A percentile compares a stretch with the other conserved stretches of the same genome.
These are phyloP conservation scores for Dendrophyllia cribrosa DNA, from an alignment of 64 coral and sea anemone genomes.

Conservation along the genomic window DNA sequence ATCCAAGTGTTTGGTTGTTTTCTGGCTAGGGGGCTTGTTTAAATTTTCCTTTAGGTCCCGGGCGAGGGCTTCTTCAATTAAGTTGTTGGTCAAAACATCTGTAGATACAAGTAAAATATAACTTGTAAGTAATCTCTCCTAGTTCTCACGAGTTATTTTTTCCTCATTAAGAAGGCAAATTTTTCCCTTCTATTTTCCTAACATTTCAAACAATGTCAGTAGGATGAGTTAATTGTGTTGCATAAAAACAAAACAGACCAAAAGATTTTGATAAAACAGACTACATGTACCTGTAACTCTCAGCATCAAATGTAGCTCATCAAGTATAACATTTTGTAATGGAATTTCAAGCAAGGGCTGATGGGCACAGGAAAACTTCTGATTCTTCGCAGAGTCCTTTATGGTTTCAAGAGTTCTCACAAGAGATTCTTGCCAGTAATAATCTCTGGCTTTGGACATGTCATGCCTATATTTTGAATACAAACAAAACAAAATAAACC, in stretches of 20 bases:
- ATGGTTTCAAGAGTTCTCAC: conserved; percentile 2
- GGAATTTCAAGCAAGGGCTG: conserved; percentile 24
- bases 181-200: not conserved
- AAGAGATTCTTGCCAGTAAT: not conserved
- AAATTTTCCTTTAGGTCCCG: conserved; percentile 41
- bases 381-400: not conserved
- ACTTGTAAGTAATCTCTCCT: not conserved
- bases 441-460: not conserved
- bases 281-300: conserved; percentile 28
- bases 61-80: conserved; percentile 7
- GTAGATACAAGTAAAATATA: not conserved
- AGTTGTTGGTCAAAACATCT: conserved; percentile 60
- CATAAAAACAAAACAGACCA: not conserved
- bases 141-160: not conserved
- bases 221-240: no score
- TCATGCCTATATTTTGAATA: not conserved
- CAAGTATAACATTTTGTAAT: conserved; percentile 45
- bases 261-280: not conserved
- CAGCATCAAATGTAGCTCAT: conserved; percentile 62
- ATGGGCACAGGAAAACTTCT: conserved; percentile 39
- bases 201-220: not conserved
- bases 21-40: conserved; percentile 24
- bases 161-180: not conserved
- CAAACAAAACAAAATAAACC: not conserved
- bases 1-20: conserved; percentile 9